Conservation (phyloP, 2,113 vertebrate species). For the Thryonomys swinderianus region DNA sequence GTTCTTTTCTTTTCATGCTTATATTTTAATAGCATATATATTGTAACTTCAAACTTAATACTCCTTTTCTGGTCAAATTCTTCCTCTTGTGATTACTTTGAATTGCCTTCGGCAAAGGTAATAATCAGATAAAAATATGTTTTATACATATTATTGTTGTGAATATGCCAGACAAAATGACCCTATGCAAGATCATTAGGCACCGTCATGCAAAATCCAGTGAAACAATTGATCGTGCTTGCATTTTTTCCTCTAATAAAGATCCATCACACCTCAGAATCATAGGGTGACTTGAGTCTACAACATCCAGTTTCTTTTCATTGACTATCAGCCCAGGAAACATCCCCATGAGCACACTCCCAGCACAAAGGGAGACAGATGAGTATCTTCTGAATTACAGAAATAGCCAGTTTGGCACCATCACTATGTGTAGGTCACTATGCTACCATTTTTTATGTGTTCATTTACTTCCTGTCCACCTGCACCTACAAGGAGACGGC, state of each 20-base stretch:
- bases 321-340: not conserved
- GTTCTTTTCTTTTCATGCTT: not conserved
- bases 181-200: not conserved
- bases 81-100: not conserved
- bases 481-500: not conserved
- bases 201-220: not conserved
- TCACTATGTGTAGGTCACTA: too few relatives aligned
- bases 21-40: not conserved
- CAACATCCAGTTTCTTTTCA: not conserved
- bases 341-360: not conserved
- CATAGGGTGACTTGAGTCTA: not conserved
- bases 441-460: not conserved
- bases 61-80: conserved; percentile 14
- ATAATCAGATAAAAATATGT: not conserved
- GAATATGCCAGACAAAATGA: not conserved
- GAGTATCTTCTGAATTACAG: not conserved
- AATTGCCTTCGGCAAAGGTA: not conserved
- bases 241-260: not conserved
- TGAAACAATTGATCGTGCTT: not conserved
- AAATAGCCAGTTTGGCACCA: not conserved
- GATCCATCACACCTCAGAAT: not conserved
- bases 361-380: not conserved
- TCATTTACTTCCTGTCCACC: not conserved
- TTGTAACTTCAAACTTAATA: not conserved
- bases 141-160: not conserved